phyloP scores from a whole-genome alignment of 2,888 invertebrate genomes.

The Cynaeus angustus region DNA sequence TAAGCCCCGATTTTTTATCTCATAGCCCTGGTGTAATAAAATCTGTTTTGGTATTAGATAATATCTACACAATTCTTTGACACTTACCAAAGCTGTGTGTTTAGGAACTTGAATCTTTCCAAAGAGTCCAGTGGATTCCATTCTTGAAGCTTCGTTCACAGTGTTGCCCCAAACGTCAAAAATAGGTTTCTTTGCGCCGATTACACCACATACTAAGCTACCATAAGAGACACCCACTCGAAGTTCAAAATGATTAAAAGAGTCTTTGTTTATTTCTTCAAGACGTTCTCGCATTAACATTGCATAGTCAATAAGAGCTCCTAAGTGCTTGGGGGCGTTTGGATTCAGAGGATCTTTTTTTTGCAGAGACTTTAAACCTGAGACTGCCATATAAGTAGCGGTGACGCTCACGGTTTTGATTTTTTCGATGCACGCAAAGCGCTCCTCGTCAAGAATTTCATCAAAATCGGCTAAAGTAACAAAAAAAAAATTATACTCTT shows the following conservation, averaged over 20 bases:
- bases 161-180: constrained; percentile 99
- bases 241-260: constrained; percentile 95
- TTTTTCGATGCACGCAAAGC: constrained; percentile 93
- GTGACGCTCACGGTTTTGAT: constrained; percentile 95
- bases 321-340: constrained; percentile 82
- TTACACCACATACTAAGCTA: constrained; percentile 94
- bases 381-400: constrained; percentile 94
- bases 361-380: constrained; percentile 89
- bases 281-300: constrained; percentile 90
- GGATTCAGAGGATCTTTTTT: constrained; percentile 59
- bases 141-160: constrained; percentile 96
- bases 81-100: constrained; percentile 82
- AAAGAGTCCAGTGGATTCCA: constrained; percentile 94
- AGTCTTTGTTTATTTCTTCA: constrained; percentile 95
- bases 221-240: constrained; percentile 94
- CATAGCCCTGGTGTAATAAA: constrained; percentile 82
- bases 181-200: constrained; percentile 95
- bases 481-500: neutral
- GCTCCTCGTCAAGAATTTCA: constrained; percentile 87
- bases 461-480: constrained; percentile 85
- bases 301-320: constrained; percentile 94
- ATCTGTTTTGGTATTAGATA: constrained; percentile 74
- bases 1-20: constrained; percentile 83
- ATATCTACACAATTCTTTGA: constrained; percentile 28
- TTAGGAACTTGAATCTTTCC: constrained; percentile 93